Evolutionary conservation across 2,797 vertebrate genomes (phyloP).

Genomic region (Lithobates pipiens): DNA sequence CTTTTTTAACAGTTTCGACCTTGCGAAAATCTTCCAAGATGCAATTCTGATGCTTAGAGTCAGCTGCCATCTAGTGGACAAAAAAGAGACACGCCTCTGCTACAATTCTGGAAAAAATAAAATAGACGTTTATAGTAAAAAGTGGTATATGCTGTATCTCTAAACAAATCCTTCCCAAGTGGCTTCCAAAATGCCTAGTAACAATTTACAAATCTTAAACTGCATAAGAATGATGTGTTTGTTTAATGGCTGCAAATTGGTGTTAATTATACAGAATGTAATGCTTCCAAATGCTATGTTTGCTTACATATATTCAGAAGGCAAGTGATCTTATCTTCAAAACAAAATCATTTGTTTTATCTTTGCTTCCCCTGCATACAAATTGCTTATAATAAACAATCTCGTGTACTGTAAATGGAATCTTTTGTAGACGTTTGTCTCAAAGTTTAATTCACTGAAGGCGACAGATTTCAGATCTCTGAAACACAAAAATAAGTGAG

Average conservation of each 20-base stretch:
- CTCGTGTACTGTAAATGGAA: neutral
- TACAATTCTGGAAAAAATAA: neutral
- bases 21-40: neutral
- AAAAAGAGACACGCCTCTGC: neutral
- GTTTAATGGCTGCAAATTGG: constrained; percentile 23
- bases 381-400: neutral
- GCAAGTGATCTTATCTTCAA: constrained; percentile 2
- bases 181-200: neutral
- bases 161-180: constrained; percentile 12
- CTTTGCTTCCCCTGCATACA: neutral
- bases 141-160: neutral
- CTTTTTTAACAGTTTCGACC: too few species aligned
- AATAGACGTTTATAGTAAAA: neutral
- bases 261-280: constrained; percentile 23
- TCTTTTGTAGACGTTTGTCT: neutral
- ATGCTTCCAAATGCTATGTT: constrained; percentile 2
- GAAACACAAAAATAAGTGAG: neutral
- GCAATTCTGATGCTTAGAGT: constrained; percentile 1
- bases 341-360: constrained; percentile 27
- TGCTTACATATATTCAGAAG: constrained; percentile 22
- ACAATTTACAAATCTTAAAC: constrained; percentile 4
- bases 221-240: constrained; percentile 31
- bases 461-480: neutral
- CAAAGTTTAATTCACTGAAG: neutral
- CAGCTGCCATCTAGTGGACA: constrained; percentile 56